Base-by-base conservation (phyloP, 2,113 vertebrate genomes). In the Halichoeres trimaculatus region DNA sequence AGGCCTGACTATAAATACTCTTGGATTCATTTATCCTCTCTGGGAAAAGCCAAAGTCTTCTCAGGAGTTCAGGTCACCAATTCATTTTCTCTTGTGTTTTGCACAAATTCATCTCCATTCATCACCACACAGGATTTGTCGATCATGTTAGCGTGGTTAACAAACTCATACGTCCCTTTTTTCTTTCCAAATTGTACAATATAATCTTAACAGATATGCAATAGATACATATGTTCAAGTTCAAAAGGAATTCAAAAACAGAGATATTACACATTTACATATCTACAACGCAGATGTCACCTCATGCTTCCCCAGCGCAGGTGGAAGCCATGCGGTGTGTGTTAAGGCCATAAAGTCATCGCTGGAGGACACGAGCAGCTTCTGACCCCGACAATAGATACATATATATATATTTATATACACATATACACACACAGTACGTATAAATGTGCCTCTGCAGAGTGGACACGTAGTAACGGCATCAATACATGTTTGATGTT, bases 151-250 rank as follows among this genome's bases (percentile, higher is more conserved):
- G 50, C 5, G 1, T 79, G 54, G 73, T 41, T 54, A 71, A 79
- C 75, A 78, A n/a, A n/a, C n/a, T n/a, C n/a, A n/a, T 66, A 86
- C 51, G 58, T 92, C 91, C 88, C 86, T 91, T 90, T 90, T 90
- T 89, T 72, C 30, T 53, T 26, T 70, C 58, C n/a, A 17, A 85
- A 70, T 74, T 74, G 72, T 88, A 86, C 76, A 90, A 84, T 75
- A 86, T 72, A 82, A 83, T 80, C 77, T 76, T 83, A 81, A 90
- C 76, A 72, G 80, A 90, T 82, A 89, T 80, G 86, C 69, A 84
- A 71, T 70, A 89, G 78, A 86, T 88, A 88, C 80, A 87, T 71
- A 74, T 85, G 77, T 94, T 94, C 91, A 94, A 92, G 90, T 93
- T 83, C 80, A 86, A 88, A 84, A 84, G 72, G 74, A 90, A 63